These are phyloP conservation scores for Halcyon smyrnensis DNA, from an alignment of 2,797 vertebrate genomes.

Conservation along the genomic window DNA sequence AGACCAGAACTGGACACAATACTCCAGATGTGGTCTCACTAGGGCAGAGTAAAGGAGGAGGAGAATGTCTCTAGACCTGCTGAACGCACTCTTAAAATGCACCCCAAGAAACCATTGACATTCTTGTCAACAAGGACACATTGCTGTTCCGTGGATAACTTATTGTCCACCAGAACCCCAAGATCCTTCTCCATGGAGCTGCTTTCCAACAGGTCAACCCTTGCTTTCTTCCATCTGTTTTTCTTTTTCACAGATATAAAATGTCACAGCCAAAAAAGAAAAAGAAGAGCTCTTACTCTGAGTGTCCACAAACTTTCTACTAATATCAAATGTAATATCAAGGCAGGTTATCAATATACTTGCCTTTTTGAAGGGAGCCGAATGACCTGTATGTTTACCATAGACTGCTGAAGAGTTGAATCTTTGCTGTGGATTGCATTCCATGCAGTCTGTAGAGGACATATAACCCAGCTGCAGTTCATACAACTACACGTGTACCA, in stretches of 20 bases:
- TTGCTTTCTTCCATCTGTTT: neutral
- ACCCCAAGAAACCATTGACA: no score
- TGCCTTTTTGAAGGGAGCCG: neutral
- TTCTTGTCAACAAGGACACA: no score
- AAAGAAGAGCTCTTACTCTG: neutral
- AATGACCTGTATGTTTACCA: neutral
- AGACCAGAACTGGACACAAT: no score
- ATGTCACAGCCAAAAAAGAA: rapidly evolving
- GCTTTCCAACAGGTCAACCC: no score
- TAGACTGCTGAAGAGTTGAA: neutral
- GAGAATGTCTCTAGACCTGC: no score
- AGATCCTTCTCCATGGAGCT: no score
- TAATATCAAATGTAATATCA: neutral
- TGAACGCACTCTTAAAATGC: no score
- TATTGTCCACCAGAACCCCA: no score
- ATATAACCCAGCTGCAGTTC: neutral
- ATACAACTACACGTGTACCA: neutral
- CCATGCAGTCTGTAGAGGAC: neutral
- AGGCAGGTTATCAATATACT: neutral
- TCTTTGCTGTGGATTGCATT: neutral
- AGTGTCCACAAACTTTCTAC: neutral
- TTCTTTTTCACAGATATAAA: neutral
- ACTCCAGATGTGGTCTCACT: no score
- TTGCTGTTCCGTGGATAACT: no score
- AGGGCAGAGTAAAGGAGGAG: no score